Percentiles rank a stretch among this genome's conserved stretches.
phyloP scores from a whole-genome alignment of 2,113 vertebrate species.

The Rhinolophus sinicus region DNA sequence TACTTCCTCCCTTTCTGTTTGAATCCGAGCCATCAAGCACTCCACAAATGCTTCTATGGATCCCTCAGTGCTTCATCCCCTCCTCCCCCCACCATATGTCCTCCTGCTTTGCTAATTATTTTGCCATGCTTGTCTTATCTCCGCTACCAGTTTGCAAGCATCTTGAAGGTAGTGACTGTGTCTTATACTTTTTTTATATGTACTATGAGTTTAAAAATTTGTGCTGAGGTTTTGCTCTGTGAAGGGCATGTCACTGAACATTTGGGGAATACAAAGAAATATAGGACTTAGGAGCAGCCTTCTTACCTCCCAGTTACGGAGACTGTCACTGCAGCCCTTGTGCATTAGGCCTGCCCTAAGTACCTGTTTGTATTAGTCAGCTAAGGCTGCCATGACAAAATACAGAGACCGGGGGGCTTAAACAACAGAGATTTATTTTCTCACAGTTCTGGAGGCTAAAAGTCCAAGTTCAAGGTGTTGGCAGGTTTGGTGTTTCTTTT shows the following conservation, averaged over 20 bases:
- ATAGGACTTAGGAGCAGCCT: not conserved
- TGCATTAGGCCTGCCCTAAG: not conserved
- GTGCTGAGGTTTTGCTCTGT: not conserved
- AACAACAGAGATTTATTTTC: not conserved
- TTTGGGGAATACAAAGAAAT: not conserved
- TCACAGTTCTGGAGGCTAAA: not conserved
- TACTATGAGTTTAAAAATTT: not conserved
- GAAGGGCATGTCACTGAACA: not conserved
- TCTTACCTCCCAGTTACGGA: not conserved
- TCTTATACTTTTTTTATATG: not conserved
- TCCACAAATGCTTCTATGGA: not conserved
- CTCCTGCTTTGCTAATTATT: not conserved
- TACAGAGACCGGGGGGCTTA: not conserved
- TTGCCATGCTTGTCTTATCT: not conserved
- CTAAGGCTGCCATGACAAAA: not conserved
- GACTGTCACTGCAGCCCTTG: not conserved
- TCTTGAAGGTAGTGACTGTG: not conserved
- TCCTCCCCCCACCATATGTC: rapidly evolving
- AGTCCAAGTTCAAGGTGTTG: not conserved
- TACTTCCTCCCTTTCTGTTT: not conserved
- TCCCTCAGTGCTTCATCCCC: not conserved
- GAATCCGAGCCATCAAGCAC: not conserved
- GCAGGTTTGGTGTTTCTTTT: not conserved
- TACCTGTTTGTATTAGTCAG: not conserved
- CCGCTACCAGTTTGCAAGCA: not conserved